Base-by-base conservation (phyloP, 1,140 invertebrate genomes). In the Penaeus vannamei region DNA sequence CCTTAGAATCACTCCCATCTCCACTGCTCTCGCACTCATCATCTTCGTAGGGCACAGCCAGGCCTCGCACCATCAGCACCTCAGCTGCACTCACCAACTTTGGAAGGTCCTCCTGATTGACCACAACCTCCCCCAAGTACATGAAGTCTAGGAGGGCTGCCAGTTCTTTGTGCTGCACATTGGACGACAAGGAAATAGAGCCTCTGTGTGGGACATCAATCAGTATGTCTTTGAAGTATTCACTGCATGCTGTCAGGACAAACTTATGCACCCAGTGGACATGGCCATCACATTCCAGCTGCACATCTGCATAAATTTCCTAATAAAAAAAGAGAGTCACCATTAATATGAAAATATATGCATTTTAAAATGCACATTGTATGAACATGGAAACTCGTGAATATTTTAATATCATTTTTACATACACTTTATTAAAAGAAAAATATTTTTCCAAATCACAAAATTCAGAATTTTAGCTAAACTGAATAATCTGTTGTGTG, bases 251-350 rank as follows among this genome's bases (percentile, higher is more conserved):
- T 66, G 87, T 79, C 10, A 89, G 53, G 66, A 89, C 83, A 29
- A 89, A 89, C 69, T 89, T 89, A 69, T 89, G 87, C 42, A 89
- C 87, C 87, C 87, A 89, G 82, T 85, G 72, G 62, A 84, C 87
- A 84, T 66, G 87, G 32, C 87, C 87, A 53, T 85, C 87, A 85
- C 87, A 89, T 77, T 84, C 82, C 26, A 89, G 60, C 64, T 64
- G 72, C 1, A 88, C 86, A 84, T 88, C 86, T 36, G 86, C 81
- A 88, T 72, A 88, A 53, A 83, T 83, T 62, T 83, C 81, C 86
- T 88, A 79, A 60, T 82, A 83, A 62, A 72, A 76, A 32, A 22
- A 22, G 29, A 84, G 32, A 26, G 19, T 29, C 12, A 89, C 10
- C 19, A 19, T 61, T 32, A 14, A 53, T 46, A 85, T 32, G 26